Percentiles rank a stretch among this genome's conserved stretches.
These are phyloP conservation scores for Donacobius atricapilla DNA, from an alignment of 2,113 vertebrate species.

Conservation along the genomic window DNA sequence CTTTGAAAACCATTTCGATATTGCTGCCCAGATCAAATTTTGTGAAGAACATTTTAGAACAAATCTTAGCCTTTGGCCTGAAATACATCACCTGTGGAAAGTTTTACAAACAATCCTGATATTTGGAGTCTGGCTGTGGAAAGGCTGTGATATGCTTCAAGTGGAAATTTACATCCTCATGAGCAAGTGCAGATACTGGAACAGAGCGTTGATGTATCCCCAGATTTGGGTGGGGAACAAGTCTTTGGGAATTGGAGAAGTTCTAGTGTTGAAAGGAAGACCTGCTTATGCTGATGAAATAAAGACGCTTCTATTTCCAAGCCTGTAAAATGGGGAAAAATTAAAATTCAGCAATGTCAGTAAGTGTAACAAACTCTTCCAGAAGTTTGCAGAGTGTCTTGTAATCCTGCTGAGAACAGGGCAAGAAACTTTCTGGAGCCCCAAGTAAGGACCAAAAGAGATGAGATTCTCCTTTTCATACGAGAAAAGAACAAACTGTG, in stretches of 20 bases:
- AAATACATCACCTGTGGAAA: constrained; percentile 49
- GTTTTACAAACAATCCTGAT: constrained; percentile 15
- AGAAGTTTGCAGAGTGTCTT: background rate
- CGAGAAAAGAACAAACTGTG: background rate
- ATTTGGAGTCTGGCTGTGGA: background rate
- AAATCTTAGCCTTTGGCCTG: constrained; percentile 49
- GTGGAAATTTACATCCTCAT: background rate
- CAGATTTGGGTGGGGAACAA: background rate
- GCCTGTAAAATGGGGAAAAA: background rate
- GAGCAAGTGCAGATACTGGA: background rate
- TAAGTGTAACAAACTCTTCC: background rate
- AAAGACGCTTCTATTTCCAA: background rate
- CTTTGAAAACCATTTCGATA: background rate
- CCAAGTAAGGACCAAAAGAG: background rate
- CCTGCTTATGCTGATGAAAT: background rate
- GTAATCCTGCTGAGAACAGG: background rate
- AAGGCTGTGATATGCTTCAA: background rate
- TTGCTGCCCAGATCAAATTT: constrained; percentile 53
- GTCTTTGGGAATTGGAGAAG: background rate
- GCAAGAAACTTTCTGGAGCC: background rate
- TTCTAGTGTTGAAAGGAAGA: background rate
- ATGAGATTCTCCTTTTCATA: background rate
- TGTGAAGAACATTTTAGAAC: constrained; percentile 29
- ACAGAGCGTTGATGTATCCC: background rate
- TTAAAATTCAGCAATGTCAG: background rate